Evolutionary conservation across 2,888 invertebrate species (phyloP).

Genomic region (Ichneumon xanthorius): DNA sequence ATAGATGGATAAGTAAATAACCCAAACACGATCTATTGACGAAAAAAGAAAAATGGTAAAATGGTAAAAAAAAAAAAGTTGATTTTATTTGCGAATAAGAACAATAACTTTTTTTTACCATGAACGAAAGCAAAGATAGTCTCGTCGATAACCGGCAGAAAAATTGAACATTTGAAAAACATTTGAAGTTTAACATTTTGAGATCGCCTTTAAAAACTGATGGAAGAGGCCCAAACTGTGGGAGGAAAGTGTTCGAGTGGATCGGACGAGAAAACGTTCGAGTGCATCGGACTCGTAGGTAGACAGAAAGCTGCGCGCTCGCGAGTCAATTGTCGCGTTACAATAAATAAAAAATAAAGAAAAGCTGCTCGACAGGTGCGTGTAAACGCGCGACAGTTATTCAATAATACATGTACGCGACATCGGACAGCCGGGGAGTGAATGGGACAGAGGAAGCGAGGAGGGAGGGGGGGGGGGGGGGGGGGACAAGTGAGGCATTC

Average conservation of each 20-base stretch:
- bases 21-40: too few species aligned
- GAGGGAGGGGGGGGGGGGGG: slow-evolving; percentile 35
- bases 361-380: slow-evolving; percentile 67
- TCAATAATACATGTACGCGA: slow-evolving; percentile 66
- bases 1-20: slow-evolving; percentile 39
- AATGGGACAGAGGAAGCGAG: slow-evolving; percentile 60
- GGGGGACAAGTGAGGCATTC: slow-evolving; percentile 33
- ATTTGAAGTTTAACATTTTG: background rate
- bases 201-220: background rate
- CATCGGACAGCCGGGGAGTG: slow-evolving; percentile 53
- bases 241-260: background rate
- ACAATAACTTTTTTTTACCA: too few species aligned
- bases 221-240: background rate
- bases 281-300: background rate
- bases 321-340: slow-evolving; percentile 43
- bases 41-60: too few species aligned
- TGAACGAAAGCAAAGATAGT: too few species aligned
- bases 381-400: slow-evolving; percentile 65
- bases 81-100: too few species aligned
- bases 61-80: too few species aligned
- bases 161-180: too few species aligned
- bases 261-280: background rate
- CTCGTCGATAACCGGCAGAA: background rate
- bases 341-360: slow-evolving; percentile 26
- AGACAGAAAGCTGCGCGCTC: slow-evolving; percentile 15